Evolutionary conservation across 2,113 vertebrate species (phyloP), one percentile per base, ranked within the genome.

Genomic region (Pangasianodon hypophthalmus): DNA sequence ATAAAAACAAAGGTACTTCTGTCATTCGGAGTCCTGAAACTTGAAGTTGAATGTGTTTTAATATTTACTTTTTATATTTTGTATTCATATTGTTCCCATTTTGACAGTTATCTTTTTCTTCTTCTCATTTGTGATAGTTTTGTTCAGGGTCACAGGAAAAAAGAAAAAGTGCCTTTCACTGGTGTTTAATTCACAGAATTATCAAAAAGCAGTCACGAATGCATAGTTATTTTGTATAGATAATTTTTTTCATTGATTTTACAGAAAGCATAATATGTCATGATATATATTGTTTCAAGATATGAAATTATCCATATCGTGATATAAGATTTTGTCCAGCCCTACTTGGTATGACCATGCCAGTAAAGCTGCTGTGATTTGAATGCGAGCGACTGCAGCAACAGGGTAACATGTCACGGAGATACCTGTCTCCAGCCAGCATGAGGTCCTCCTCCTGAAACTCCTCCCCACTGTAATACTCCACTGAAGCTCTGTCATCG

Each of bases 401-500:
- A 83, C 0, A 62, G 21, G 1, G 18, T 37, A 83, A 41, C 6
- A 67, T 32, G 5, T 41, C 26, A 69, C 58, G 69, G 11, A 54
- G 18, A 54, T 93, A 98, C 98, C 97, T 97, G 94, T 96, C 96
- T 91, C 93, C 95, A 16, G 97, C 93, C 21, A 97, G 94, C 87
- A 97, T 97, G 92, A 95, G 96, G 91, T 97, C 96, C 0, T 98
- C 98, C 82, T 98, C 97, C 0, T 97, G 97, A 91, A 96, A 97
- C 81, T 99, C 98, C 41, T 99, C 98, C 29, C 97, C 97, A 26
- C 98, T 98, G 94, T 95, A 97, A 93, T 97, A 98, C 2, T 98
- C 98, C 80, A 94, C 97, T 0, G 97, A 92, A 88, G 95, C 97
- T 77, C 16, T 92, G 67, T 97, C 95, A 3, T 98, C 97, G 77